Conservation (phyloP, 2,113 vertebrate species). For the Apaloderma vittatum region DNA sequence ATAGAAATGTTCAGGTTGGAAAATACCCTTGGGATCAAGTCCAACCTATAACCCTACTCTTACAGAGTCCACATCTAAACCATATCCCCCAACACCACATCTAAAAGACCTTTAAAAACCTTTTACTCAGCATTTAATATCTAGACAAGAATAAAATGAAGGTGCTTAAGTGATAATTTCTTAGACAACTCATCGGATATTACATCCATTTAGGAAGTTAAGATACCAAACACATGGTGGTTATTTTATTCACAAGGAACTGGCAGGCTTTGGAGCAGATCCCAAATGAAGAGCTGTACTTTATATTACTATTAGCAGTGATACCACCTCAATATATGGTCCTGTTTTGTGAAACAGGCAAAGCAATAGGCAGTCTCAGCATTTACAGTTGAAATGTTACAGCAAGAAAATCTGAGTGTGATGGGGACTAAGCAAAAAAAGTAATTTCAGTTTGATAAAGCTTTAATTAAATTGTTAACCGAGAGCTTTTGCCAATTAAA, state of each 20-base stretch:
- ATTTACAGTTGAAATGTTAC: not conserved
- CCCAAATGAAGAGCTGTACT: slow-evolving; percentile 3
- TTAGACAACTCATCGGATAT: not conserved
- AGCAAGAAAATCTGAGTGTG: not conserved
- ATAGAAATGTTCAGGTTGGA: too few relatives aligned
- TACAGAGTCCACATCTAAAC: too few relatives aligned
- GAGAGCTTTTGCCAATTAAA: not conserved
- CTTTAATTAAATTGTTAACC: not conserved
- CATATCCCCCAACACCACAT: too few relatives aligned
- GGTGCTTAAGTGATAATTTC: not conserved
- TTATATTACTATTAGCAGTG: not conserved
- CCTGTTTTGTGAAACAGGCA: not conserved
- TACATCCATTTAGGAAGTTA: not conserved
- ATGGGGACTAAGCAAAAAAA: not conserved
- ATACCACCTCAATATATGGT: not conserved
- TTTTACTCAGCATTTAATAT: not conserved
- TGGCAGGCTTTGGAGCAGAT: slow-evolving; percentile 23
- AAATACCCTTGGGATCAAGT: too few relatives aligned
- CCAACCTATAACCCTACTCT: too few relatives aligned
- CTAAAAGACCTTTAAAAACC: too few relatives aligned
- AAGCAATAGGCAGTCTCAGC: not conserved
- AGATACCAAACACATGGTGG: not conserved
- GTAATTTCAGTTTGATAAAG: not conserved
- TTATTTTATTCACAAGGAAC: slow-evolving; percentile 23
- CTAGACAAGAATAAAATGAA: not conserved